These are phyloP conservation scores for Ploceus nigricollis DNA, from an alignment of 2,113 vertebrate genomes.

Conservation along the genomic window DNA sequence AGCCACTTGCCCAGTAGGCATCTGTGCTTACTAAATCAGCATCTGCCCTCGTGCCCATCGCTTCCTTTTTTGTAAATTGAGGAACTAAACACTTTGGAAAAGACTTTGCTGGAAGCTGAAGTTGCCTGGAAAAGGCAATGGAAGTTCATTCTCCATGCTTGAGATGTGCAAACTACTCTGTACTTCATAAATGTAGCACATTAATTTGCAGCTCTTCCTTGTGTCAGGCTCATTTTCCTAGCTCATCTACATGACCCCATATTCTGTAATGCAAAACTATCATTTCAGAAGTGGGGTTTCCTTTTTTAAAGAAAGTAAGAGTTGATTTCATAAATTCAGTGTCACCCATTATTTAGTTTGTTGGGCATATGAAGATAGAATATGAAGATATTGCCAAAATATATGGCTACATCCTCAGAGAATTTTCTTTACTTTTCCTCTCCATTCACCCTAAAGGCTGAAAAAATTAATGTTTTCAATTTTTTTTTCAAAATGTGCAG, in stretches of 20 bases:
- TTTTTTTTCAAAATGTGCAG: background rate
- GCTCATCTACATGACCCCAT: background rate
- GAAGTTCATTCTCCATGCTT: background rate
- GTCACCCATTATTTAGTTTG: background rate
- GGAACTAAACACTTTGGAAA: background rate
- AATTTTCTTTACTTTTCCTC: background rate
- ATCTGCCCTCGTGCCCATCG: conserved; percentile 18
- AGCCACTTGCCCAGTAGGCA: conserved; percentile 7
- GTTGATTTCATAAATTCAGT: background rate
- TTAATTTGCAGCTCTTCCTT: background rate
- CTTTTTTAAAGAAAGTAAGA: background rate
- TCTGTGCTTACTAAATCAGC: background rate
- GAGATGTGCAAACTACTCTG: background rate
- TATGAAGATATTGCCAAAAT: background rate
- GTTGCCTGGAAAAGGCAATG: background rate
- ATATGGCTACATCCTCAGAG: background rate
- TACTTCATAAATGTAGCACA: background rate
- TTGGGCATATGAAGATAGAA: background rate
- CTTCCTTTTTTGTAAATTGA: conserved; percentile 28
- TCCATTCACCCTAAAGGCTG: background rate
- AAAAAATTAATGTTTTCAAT: background rate
- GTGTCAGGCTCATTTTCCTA: background rate
- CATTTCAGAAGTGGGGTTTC: background rate
- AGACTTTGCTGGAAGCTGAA: background rate
- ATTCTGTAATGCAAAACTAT: background rate